Evolutionary conservation across 1,140 invertebrate species (phyloP).

Genomic region (Drosophila arizonae): DNA sequence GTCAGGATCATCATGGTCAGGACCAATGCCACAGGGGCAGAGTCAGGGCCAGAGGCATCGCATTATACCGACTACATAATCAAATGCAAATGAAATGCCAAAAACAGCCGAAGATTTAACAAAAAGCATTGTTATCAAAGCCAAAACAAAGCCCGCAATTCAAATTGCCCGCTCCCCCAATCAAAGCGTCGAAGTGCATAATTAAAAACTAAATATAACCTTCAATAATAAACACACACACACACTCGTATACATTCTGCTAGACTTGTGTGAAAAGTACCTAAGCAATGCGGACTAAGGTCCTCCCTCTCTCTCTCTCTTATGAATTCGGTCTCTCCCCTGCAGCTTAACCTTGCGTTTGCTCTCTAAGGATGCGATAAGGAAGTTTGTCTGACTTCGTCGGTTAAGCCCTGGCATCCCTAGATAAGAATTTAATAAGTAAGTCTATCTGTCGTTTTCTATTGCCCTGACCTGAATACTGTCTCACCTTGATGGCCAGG

Average conservation of each 20-base stretch:
- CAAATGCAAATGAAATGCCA: conserved; percentile 67
- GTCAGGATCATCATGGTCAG: conserved; percentile 5
- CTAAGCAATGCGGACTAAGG: neutral
- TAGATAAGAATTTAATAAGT: no score
- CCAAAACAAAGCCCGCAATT: conserved; percentile 34
- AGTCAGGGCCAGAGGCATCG: neutral
- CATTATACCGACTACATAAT: conserved; percentile 37
- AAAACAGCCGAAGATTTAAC: conserved; percentile 25
- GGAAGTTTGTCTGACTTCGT: no score
- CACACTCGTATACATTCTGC: neutral
- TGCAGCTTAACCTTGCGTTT: no score
- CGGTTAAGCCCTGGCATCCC: no score
- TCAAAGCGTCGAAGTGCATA: conserved; percentile 41
- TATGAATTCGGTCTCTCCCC: no score
- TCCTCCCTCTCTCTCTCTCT: no score
- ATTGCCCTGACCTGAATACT: no score
- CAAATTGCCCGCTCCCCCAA: conserved; percentile 14
- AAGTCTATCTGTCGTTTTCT: no score
- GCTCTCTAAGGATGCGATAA: no score
- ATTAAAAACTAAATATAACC: conserved; percentile 44
- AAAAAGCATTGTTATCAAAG: conserved; percentile 16
- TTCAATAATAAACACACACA: neutral
- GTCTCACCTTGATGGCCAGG: neutral
- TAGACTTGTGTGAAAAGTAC: neutral
- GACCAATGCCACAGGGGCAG: neutral